phyloP scores from a whole-genome alignment of 2,797 vertebrate species.

The Melanotaenia parkinsoni region DNA sequence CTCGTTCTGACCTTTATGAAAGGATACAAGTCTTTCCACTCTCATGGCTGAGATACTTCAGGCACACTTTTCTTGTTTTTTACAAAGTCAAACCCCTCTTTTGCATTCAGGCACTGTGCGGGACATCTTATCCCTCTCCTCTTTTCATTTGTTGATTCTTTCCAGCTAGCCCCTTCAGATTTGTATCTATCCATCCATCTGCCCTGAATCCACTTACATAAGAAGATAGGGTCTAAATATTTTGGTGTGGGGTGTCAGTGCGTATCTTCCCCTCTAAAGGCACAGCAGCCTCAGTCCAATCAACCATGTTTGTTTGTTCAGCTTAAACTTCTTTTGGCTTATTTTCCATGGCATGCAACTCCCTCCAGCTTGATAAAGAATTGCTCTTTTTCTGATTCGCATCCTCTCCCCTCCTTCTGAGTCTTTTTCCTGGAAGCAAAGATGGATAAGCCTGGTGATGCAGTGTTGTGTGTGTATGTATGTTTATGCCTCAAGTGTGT shows the following conservation, averaged over 20 bases:
- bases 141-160: constrained; percentile 65
- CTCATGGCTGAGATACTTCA: constrained; percentile 31
- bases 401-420: constrained; percentile 9
- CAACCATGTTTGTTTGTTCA: constrained; percentile 82
- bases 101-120: constrained; percentile 56
- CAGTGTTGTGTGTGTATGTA: constrained; percentile 29
- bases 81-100: constrained; percentile 44
- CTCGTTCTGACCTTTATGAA: constrained; percentile 60
- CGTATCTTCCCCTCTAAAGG: constrained; percentile 64
- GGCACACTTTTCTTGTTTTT: constrained; percentile 44
- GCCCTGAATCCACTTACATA: constrained; percentile 78
- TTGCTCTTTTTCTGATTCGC: constrained; percentile 45
- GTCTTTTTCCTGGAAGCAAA: constrained; percentile 64
- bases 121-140: constrained; percentile 51
- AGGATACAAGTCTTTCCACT: constrained; percentile 39
- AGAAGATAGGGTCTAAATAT: constrained; percentile 81
- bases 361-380: constrained; percentile 73
- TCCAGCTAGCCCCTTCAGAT: constrained; percentile 63
- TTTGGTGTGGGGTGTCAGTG: constrained; percentile 69
- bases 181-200: constrained; percentile 65
- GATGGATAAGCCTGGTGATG: constrained; percentile 69
- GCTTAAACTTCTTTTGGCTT: constrained; percentile 84
- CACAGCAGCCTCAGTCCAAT: constrained; percentile 69
- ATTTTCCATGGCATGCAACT: constrained; percentile 72
- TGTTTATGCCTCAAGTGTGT: constrained; percentile 29